Percentiles rank a stretch among this genome's conserved stretches.
Evolutionary conservation across 2,113 vertebrate species (phyloP).

Genomic region (Cariama cristata): DNA sequence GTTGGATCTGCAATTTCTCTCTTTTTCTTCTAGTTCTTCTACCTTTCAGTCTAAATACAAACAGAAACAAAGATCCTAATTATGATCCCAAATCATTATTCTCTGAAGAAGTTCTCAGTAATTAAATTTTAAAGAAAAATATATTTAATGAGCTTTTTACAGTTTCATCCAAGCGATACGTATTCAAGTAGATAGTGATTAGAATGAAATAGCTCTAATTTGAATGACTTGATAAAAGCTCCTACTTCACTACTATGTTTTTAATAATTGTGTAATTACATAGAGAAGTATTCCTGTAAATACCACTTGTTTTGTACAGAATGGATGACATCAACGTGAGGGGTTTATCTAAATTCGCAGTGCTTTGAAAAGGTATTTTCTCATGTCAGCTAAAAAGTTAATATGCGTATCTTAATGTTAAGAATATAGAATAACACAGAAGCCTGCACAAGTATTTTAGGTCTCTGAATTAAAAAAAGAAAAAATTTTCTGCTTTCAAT

Average conservation of each 20-base stretch:
- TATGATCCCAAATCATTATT: constrained; percentile 76
- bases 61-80: constrained; percentile 81
- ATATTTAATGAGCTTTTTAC: constrained; percentile 78
- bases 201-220: constrained; percentile 79
- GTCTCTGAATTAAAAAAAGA: not conserved
- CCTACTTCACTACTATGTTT: constrained; percentile 75
- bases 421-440: not conserved
- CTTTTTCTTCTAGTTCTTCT: constrained; percentile 72
- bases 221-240: constrained; percentile 81
- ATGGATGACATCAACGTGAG: constrained; percentile 59
- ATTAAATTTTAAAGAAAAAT: constrained; percentile 82
- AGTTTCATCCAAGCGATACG: constrained; percentile 75
- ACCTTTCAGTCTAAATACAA: constrained; percentile 76
- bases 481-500: not conserved
- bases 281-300: constrained; percentile 75
- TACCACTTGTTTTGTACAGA: constrained; percentile 74
- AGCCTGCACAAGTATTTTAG: not conserved
- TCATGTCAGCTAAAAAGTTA: constrained; percentile 74
- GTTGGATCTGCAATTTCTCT: constrained; percentile 72
- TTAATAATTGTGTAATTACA: constrained; percentile 82
- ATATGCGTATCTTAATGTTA: constrained; percentile 23
- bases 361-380: constrained; percentile 64
- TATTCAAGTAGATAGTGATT: constrained; percentile 78
- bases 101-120: constrained; percentile 79
- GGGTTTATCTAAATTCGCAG: constrained; percentile 57